Evolutionary conservation across 2,113 vertebrate genomes (phyloP).

Genomic region (Oxyura jamaicensis): DNA sequence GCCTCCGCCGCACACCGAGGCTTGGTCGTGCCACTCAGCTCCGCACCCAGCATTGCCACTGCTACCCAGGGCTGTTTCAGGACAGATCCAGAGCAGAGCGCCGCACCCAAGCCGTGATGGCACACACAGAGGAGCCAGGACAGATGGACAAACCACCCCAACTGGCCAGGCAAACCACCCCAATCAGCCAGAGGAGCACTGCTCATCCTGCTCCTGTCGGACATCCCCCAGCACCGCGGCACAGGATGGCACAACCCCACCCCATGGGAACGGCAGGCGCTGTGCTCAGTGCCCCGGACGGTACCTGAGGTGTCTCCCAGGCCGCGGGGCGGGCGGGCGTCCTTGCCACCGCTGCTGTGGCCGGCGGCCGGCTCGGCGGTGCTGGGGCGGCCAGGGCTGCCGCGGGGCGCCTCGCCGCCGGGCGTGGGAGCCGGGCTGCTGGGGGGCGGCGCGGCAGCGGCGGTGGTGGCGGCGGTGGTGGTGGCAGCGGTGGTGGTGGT

Average conservation of each 20-base stretch:
- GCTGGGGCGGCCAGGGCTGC: slow-evolving; percentile 59
- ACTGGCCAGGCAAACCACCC: background rate
- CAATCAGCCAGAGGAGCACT: background rate
- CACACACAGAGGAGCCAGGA: background rate
- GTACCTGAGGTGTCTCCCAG: slow-evolving; percentile 81
- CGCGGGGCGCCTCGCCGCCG: background rate
- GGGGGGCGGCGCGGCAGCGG: background rate
- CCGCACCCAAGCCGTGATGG: background rate
- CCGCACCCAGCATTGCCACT: background rate
- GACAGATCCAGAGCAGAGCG: background rate
- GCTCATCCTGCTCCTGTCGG: too few relatives aligned
- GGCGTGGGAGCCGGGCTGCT: slow-evolving; percentile 31
- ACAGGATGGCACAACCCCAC: background rate
- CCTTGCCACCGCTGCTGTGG: slow-evolving; percentile 62
- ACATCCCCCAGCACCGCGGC: background rate
- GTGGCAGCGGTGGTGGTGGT: background rate
- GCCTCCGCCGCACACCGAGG: background rate
- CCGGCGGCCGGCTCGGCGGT: slow-evolving; percentile 71
- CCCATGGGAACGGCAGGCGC: too few relatives aligned
- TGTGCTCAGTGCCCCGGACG: background rate
- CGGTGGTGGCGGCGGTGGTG: slow-evolving; percentile 17
- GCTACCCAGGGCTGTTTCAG: background rate
- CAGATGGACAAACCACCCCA: background rate
- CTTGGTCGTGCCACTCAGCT: background rate
- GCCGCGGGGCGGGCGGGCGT: slow-evolving; percentile 67